A percentile compares a stretch with the other conserved stretches of the same genome.
Conservation (phyloP, 2,797 vertebrate genomes). For the Saguinus oedipus region DNA sequence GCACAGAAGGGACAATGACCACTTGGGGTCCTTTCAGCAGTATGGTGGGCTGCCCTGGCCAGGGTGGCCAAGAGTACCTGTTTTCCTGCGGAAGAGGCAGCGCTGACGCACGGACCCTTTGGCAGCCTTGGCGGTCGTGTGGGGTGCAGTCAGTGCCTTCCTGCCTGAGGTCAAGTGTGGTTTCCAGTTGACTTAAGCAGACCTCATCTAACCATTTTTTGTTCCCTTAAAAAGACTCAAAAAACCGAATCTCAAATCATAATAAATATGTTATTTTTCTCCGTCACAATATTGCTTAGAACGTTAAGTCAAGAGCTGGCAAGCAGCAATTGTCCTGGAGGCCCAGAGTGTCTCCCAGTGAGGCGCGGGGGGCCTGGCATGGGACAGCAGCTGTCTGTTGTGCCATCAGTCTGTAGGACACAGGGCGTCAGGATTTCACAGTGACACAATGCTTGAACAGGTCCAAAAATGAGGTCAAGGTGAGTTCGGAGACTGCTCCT, state of each 20-base stretch:
- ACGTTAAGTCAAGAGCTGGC: constrained; percentile 55
- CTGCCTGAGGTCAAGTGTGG: background rate
- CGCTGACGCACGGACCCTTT: accelerated
- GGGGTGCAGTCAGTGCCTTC: background rate
- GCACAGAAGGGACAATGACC: accelerated
- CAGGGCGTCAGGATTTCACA: constrained; percentile 76
- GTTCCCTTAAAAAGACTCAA: constrained; percentile 42
- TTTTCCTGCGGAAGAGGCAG: background rate
- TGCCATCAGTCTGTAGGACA: constrained; percentile 75
- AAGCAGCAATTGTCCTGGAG: background rate
- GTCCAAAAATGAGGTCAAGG: constrained; percentile 23
- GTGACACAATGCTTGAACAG: constrained; percentile 79
- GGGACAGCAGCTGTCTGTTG: constrained; percentile 84
- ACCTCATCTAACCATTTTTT: background rate
- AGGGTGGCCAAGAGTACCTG: background rate
- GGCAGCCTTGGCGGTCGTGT: accelerated
- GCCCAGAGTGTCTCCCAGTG: background rate
- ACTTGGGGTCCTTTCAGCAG: background rate
- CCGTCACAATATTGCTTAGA: constrained; percentile 80
- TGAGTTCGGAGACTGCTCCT: constrained; percentile 28
- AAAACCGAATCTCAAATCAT: background rate
- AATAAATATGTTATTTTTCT: background rate
- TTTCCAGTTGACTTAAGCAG: constrained; percentile 32
- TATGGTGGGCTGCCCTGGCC: background rate
- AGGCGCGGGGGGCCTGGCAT: constrained; percentile 58